Conservation (phyloP, 2,888 invertebrate genomes). For the Elmis aenea region DNA sequence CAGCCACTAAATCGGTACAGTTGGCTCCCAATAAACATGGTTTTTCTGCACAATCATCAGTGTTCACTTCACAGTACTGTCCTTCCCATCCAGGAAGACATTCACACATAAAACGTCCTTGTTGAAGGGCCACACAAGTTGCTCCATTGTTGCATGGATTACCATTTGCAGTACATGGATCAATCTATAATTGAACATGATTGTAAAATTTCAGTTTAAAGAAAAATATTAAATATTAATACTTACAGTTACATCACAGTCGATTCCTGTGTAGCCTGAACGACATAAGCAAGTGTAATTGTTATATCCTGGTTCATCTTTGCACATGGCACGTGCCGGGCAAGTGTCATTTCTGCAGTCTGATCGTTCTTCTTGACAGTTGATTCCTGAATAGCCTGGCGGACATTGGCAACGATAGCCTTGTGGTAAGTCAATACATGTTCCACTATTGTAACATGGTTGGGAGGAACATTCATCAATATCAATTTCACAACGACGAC, state of each 20-base stretch:
- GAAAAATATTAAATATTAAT: slow-evolving; percentile 5
- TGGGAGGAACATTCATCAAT: slow-evolving; percentile 92
- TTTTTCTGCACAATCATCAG: slow-evolving; percentile 87
- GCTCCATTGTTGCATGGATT: slow-evolving; percentile 91
- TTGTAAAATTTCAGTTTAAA: background rate
- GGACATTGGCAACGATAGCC: slow-evolving; percentile 87
- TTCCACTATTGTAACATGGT: slow-evolving; percentile 90
- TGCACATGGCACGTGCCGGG: slow-evolving; percentile 94
- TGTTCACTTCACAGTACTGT: slow-evolving; percentile 87
- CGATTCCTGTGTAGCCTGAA: slow-evolving; percentile 89
- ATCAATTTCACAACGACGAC: slow-evolving; percentile 88
- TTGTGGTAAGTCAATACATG: slow-evolving; percentile 87
- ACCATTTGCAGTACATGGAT: slow-evolving; percentile 83
- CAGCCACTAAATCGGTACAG: slow-evolving; percentile 91
- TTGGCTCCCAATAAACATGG: slow-evolving; percentile 87
- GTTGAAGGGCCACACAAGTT: slow-evolving; percentile 81
- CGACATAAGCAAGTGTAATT: slow-evolving; percentile 91
- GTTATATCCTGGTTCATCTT: slow-evolving; percentile 84
- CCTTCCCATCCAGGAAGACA: slow-evolving; percentile 98
- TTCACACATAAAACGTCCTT: slow-evolving; percentile 90
- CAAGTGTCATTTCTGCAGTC: slow-evolving; percentile 89
- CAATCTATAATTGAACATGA: slow-evolving; percentile 56
- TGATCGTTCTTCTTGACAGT: slow-evolving; percentile 89
- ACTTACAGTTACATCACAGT: slow-evolving; percentile 81
- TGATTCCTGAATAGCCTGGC: slow-evolving; percentile 83